Evolutionary conservation across 2,113 vertebrate species (phyloP).

Genomic region (Notothenia rossii): DNA sequence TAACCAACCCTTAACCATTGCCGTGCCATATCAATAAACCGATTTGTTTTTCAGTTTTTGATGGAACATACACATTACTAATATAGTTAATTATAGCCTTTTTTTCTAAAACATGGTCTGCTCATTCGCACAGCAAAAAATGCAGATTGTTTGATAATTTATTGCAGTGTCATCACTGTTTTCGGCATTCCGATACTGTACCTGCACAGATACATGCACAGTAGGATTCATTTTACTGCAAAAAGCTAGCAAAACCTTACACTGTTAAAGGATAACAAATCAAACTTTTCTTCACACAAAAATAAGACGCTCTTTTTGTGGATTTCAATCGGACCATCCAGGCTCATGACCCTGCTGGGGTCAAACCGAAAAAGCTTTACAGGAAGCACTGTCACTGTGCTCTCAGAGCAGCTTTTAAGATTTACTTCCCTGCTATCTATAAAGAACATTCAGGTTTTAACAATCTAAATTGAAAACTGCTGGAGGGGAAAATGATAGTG

Average conservation of each 20-base stretch:
- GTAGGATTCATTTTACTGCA: background rate
- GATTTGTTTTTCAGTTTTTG: no score
- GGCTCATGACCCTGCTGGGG: slow-evolving; percentile 38
- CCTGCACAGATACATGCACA: no score
- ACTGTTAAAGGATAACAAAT: background rate
- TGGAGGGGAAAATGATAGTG: slow-evolving; percentile 76
- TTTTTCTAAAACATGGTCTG: no score
- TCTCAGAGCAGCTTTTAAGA: slow-evolving; percentile 61
- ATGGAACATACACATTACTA: no score
- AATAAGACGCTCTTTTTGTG: slow-evolving; percentile 11
- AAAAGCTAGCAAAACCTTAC: background rate
- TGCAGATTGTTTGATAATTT: no score
- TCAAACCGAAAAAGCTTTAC: slow-evolving; percentile 55
- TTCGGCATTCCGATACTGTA: background rate
- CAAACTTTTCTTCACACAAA: background rate
- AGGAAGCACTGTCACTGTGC: slow-evolving; percentile 51
- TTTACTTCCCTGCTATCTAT: slow-evolving; percentile 47
- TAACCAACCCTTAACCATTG: no score
- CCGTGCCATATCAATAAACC: no score
- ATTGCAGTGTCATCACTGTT: background rate
- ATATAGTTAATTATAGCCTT: no score
- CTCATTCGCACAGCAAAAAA: no score
- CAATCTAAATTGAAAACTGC: slow-evolving; percentile 78
- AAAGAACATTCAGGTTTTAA: slow-evolving; percentile 64
- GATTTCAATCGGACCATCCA: slow-evolving; percentile 38